phyloP scores from a whole-genome alignment of 2,888 invertebrate genomes.

The Dione juno region DNA sequence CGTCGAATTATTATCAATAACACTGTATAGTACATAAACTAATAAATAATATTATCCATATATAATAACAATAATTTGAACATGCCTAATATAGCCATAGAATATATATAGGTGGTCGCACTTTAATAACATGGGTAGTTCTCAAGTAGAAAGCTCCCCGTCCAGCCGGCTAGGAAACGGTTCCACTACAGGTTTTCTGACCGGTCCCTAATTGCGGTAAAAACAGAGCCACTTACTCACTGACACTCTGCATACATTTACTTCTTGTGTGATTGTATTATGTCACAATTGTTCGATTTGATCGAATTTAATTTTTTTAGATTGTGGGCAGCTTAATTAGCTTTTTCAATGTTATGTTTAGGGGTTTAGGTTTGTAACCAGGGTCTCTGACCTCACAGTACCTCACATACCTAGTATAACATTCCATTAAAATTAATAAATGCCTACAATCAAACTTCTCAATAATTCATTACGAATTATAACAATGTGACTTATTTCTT shows the following conservation, averaged over 20 bases:
- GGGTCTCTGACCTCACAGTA: too few species aligned
- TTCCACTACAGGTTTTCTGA: conserved; percentile 28
- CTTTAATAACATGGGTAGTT: conserved; percentile 23
- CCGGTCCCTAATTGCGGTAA: conserved; percentile 35
- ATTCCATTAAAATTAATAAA: too few species aligned
- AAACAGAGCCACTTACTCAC: conserved; percentile 23
- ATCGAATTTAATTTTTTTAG: not conserved
- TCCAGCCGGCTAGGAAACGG: conserved; percentile 28
- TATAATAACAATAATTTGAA: not conserved
- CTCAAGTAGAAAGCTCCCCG: conserved; percentile 36
- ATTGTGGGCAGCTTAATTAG: not conserved
- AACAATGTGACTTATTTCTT: too few species aligned
- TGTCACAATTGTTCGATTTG: not conserved
- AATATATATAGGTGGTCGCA: not conserved
- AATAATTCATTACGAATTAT: too few species aligned
- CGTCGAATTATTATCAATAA: too few species aligned
- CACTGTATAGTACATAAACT: too few species aligned
- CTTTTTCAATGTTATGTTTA: not conserved
- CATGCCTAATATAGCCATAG: not conserved
- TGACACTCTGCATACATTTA: conserved; percentile 3
- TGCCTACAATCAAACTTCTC: too few species aligned
- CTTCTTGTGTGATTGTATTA: not conserved
- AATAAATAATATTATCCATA: too few species aligned
- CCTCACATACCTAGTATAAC: too few species aligned
- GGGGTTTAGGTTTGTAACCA: too few species aligned